Base-by-base conservation (phyloP, 2,888 invertebrate genomes). In the Clusia tigrina region DNA sequence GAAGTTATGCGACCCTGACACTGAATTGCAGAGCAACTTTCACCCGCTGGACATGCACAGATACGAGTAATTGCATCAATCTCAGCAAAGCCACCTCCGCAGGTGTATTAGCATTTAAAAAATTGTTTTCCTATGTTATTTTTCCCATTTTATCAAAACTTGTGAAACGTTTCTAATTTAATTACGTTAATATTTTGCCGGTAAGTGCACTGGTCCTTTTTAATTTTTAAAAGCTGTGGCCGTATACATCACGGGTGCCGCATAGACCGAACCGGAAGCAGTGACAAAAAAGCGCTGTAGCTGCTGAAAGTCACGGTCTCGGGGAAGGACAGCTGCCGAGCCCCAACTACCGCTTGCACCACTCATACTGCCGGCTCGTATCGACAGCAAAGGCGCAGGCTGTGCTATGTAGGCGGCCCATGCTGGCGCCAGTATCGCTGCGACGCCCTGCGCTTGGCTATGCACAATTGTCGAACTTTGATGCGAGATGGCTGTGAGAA, bases 401-500 rank as follows among this genome's bases (percentile, higher is more conserved):
- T n/a, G n/a, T n/a, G n/a, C n/a, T n/a, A n/a, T n/a, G 65, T 69
- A 74, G 6, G 72, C 69, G 22, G 70, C 72, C n/a, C 71, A 59
- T 26, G 69, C 73, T 26, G 71, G 71, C 15, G 71, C 69, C 20
- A 76, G 60, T 53, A 72, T 66, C 32, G 71, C 81, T 9, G 74
- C 72, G 0, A 85, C 69, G 3, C 82, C 81, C 26, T 73, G 71
- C 1, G 84, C 84, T 1, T 82, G 79, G 22, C 84, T 80, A 58
- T 82, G 85, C 6, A 85, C 77, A 64, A 86, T 85, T 9, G 85
- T 71, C 2, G 85, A 84, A 48, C 85, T 84, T 68, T 87, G 86
- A 65, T 86, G 86, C 5, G 87, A 86, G 0, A 76, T 70, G 20
- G 74, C 71, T 2, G 73, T 69, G 22, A 74, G 74, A 1, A 77